Percentiles rank a stretch among this genome's conserved stretches.
Conservation (phyloP, 2,797 vertebrate genomes). For the Vultur gryphus region DNA sequence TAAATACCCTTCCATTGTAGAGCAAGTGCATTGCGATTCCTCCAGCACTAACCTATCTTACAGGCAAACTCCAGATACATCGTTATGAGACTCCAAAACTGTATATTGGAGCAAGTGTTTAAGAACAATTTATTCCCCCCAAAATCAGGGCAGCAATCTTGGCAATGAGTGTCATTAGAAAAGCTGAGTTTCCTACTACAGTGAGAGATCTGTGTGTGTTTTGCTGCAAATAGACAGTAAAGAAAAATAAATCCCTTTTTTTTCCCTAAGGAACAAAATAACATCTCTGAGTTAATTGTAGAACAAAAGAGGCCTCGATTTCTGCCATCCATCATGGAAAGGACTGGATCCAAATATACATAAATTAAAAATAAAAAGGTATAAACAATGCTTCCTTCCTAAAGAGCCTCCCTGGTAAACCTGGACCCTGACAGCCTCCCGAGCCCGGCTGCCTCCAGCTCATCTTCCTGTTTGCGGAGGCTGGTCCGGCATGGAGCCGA, state of each 20-base stretch:
- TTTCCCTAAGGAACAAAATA: neutral
- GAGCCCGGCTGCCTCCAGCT: neutral
- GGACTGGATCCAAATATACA: neutral
- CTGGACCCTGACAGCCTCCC: neutral
- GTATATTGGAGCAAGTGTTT: neutral
- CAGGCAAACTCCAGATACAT: neutral
- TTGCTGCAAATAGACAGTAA: neutral
- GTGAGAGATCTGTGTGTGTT: neutral
- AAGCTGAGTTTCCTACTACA: neutral
- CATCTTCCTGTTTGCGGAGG: neutral
- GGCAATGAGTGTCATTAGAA: neutral
- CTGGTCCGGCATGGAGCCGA: neutral
- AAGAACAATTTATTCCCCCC: neutral
- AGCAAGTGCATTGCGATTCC: accelerated
- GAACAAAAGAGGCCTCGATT: neutral
- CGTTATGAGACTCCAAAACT: neutral
- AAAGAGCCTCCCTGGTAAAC: neutral
- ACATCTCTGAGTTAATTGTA: neutral
- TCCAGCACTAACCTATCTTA: neutral
- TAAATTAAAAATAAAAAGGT: constrained; percentile 35
- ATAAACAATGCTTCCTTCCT: constrained; percentile 28
- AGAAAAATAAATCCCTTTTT: neutral
- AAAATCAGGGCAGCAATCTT: neutral
- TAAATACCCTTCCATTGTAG: neutral
- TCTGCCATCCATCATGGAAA: neutral